Evolutionary conservation across 2,797 vertebrate genomes (phyloP).

Genomic region (Chaetophractus vellerosus): DNA sequence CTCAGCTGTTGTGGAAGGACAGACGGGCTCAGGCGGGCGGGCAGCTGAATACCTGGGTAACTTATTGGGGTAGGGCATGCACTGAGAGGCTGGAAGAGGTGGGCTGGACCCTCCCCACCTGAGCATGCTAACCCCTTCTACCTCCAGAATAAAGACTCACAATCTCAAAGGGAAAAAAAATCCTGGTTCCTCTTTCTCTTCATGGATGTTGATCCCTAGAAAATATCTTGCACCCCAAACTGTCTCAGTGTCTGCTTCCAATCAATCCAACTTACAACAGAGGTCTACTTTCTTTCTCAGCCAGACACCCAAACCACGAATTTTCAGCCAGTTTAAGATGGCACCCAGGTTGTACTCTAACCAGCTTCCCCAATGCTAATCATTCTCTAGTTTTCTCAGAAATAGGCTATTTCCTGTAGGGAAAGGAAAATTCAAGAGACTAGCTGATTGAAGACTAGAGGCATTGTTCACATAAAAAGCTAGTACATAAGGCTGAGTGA

Average conservation of each 20-base stretch:
- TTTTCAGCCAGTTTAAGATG: neutral
- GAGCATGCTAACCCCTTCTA: slow-evolving; percentile 80
- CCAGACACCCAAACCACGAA: too few species aligned
- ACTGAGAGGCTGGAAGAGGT: slow-evolving; percentile 73
- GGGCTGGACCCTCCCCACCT: slow-evolving; percentile 80
- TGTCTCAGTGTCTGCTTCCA: neutral
- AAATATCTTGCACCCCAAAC: neutral
- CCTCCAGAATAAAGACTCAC: slow-evolving; percentile 84
- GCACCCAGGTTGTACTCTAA: neutral
- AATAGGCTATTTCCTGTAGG: neutral
- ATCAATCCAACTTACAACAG: neutral
- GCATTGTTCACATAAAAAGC: neutral
- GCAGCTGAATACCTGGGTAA: slow-evolving; percentile 69
- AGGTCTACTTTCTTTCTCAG: neutral
- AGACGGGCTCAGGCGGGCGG: slow-evolving; percentile 62
- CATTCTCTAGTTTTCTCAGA: neutral
- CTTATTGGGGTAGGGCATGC: slow-evolving; percentile 80
- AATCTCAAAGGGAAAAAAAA: neutral
- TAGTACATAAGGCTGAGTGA: neutral
- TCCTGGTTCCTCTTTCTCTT: neutral
- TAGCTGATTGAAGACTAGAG: neutral
- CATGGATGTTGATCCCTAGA: neutral
- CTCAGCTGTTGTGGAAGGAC: neutral
- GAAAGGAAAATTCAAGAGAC: neutral
- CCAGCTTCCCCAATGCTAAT: neutral